Evolutionary conservation across 2,888 invertebrate species (phyloP).

Genomic region (Elmis aenea): DNA sequence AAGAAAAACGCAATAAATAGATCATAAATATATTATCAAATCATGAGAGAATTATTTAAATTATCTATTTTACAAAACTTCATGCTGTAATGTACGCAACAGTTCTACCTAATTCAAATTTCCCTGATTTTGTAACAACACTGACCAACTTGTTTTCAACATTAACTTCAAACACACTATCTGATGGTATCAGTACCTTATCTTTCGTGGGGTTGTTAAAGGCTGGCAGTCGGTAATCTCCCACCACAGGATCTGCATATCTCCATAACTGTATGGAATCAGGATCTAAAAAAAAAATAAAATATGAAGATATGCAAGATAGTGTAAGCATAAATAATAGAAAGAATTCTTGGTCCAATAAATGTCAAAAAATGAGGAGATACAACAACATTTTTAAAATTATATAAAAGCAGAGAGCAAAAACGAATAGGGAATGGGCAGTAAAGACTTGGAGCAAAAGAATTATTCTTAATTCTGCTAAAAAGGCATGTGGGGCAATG

Average conservation of each 20-base stretch:
- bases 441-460: no score
- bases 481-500: no score
- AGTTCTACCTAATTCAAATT: conserved; percentile 15
- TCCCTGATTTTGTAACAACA: conserved; percentile 10
- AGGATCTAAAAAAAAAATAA: conserved; percentile 55
- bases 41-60: no score
- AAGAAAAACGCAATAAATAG: no score
- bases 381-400: no score
- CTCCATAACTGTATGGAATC: conserved; percentile 66
- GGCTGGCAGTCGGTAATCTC: conserved; percentile 71
- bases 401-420: no score
- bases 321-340: conserved; percentile 2
- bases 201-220: conserved; percentile 61
- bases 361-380: conserved; percentile 1
- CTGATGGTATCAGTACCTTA: conserved; percentile 51
- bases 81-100: conserved; percentile 14
- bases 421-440: no score
- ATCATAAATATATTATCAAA: no score
- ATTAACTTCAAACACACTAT: conserved; percentile 51
- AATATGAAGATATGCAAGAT: neutral
- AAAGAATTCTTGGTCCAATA: conserved; percentile 4
- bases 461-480: no score
- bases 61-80: no score
- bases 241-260: conserved; percentile 69
- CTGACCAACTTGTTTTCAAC: conserved; percentile 36